Conservation (phyloP, 2,888 invertebrate species). For the Diaprepes abbreviatus region DNA sequence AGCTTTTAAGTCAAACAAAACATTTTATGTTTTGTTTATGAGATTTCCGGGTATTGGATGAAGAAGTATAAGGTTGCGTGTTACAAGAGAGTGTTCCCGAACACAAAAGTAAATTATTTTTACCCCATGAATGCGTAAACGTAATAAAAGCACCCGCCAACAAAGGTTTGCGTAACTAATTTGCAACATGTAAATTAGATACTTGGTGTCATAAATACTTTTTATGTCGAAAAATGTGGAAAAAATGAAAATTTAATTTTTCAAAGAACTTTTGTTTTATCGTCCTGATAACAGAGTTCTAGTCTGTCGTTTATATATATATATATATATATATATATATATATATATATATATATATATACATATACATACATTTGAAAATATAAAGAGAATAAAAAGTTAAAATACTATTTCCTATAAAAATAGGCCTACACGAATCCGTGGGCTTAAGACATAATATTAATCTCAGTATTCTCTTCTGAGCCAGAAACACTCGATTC, state of each 20-base stretch:
- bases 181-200: slow-evolving; percentile 19
- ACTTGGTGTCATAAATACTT: slow-evolving; percentile 1
- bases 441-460: too few relatives aligned
- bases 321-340: too few relatives aligned
- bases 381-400: too few relatives aligned
- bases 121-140: slow-evolving; percentile 10
- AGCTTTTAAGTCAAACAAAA: not conserved
- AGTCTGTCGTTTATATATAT: too few relatives aligned
- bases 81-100: not conserved
- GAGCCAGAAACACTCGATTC: too few relatives aligned
- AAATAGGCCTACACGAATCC: too few relatives aligned
- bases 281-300: too few relatives aligned
- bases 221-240: not conserved
- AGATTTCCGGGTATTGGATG: not conserved
- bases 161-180: slow-evolving; percentile 19
- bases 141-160: slow-evolving; percentile 8
- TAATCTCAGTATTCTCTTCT: too few relatives aligned
- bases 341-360: too few relatives aligned
- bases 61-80: slow-evolving; percentile 15
- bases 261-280: too few relatives aligned
- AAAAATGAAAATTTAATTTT: too few relatives aligned
- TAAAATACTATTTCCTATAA: too few relatives aligned
- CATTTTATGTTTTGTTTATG: slow-evolving; percentile 12
- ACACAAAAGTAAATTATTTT: slow-evolving; percentile 20
- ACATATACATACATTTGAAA: not conserved